These are phyloP conservation scores for Phylloscopus trochilus DNA, from an alignment of 2,113 vertebrate species.

Conservation along the genomic window DNA sequence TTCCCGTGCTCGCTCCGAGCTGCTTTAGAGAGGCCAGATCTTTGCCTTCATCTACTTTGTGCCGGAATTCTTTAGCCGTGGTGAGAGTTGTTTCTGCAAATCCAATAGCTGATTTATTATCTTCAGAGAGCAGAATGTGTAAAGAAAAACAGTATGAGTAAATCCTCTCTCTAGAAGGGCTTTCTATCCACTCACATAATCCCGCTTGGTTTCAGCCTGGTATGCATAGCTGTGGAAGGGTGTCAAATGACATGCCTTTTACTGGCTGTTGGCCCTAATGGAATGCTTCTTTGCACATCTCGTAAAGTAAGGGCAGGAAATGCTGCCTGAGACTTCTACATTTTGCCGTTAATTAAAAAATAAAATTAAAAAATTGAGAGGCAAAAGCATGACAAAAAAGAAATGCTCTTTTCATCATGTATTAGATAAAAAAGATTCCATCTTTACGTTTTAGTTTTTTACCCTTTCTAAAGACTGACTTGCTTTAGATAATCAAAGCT, in stretches of 20 bases:
- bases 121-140: slow-evolving; percentile 20
- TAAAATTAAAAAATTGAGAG: background rate
- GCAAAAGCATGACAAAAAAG: background rate
- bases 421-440: slow-evolving; percentile 48
- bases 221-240: slow-evolving; percentile 5
- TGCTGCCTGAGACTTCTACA: background rate
- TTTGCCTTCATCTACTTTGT: background rate
- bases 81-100: slow-evolving; percentile 10
- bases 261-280: slow-evolving; percentile 22
- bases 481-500: slow-evolving; percentile 64
- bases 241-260: slow-evolving; percentile 58
- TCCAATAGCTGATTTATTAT: slow-evolving; percentile 13
- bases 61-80: background rate
- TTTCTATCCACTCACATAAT: slow-evolving; percentile 43
- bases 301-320: slow-evolving; percentile 44
- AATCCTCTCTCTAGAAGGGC: slow-evolving; percentile 18
- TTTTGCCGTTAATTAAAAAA: slow-evolving; percentile 16
- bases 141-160: slow-evolving; percentile 35
- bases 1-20: accelerated
- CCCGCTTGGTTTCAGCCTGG: slow-evolving; percentile 10
- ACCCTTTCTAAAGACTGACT: slow-evolving; percentile 16
- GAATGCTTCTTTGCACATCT: slow-evolving; percentile 58
- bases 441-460: slow-evolving; percentile 48
- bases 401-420: slow-evolving; percentile 44
- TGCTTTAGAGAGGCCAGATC: background rate